Evolutionary conservation across 2,888 invertebrate species (phyloP).

Genomic region (Phengaris alcon): DNA sequence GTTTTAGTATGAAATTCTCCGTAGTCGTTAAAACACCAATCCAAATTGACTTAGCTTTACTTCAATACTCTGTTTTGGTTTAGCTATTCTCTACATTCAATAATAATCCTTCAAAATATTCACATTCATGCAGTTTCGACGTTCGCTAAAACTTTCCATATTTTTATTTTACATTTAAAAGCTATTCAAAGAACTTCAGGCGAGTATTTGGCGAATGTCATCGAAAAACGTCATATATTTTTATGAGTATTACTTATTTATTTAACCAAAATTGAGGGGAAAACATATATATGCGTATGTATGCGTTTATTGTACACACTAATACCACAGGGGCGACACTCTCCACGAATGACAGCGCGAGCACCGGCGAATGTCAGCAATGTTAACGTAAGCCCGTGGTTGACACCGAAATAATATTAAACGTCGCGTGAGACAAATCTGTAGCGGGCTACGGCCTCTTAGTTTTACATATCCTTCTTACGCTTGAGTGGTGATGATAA

Average conservation of each 20-base stretch:
- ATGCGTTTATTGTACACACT: no score
- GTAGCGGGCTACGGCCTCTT: no score
- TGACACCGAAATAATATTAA: no score
- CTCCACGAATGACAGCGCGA: no score
- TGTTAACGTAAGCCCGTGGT: no score
- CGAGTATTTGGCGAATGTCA: conserved; percentile 19
- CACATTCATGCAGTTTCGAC: not conserved
- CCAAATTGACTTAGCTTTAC: not conserved
- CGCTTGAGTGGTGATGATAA: no score
- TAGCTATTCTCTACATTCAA: not conserved
- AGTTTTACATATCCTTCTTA: no score
- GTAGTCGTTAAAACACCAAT: not conserved
- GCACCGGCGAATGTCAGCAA: no score
- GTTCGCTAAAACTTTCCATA: not conserved
- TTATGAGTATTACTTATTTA: not conserved
- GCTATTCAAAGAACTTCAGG: conserved; percentile 1
- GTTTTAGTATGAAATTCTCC: not conserved
- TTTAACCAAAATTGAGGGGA: not conserved
- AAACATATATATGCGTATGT: no score
- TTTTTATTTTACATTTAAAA: conserved; percentile 19
- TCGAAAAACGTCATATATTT: not conserved
- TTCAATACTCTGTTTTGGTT: not conserved
- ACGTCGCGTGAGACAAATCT: no score
- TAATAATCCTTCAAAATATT: conserved; percentile 12
- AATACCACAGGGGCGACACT: no score